These are phyloP conservation scores for Gortyna flavago DNA, from an alignment of 2,888 invertebrate species.

Conservation along the genomic window DNA sequence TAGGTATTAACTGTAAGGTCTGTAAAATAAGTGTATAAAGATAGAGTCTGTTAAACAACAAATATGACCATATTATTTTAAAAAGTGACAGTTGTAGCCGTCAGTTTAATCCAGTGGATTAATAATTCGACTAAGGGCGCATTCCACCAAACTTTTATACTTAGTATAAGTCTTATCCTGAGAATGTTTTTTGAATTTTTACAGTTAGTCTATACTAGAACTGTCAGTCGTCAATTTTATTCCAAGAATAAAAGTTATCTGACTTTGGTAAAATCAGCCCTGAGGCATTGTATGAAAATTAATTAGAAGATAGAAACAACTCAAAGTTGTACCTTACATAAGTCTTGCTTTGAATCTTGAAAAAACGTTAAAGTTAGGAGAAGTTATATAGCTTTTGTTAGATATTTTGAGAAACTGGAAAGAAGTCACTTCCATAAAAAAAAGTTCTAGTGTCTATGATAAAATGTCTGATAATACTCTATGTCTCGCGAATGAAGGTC, in stretches of 20 bases:
- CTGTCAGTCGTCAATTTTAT: too few species aligned
- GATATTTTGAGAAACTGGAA: conserved; percentile 10
- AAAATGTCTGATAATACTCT: conserved; percentile 39
- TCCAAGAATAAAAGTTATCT: too few species aligned
- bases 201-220: too few species aligned
- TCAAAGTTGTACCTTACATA: conserved; percentile 11
- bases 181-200: too few species aligned
- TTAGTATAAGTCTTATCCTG: too few species aligned
- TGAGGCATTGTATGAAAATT: conserved; percentile 33
- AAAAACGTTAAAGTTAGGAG: conserved; percentile 23
- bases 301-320: conserved; percentile 9
- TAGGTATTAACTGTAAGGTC: background rate
- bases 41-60: background rate
- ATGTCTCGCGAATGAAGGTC: conserved; percentile 10
- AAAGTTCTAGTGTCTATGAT: conserved; percentile 16
- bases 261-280: too few species aligned
- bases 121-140: background rate
- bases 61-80: conserved; percentile 5
- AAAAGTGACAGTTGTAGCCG: background rate
- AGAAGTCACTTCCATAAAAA: too few species aligned
- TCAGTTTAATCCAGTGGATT: background rate
- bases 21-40: background rate
- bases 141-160: too few species aligned
- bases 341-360: conserved; percentile 37
- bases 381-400: conserved; percentile 10